These are phyloP conservation scores for Lepidocyrtoides sp. DNA, from an alignment of 2,888 invertebrate species.

Conservation along the genomic window DNA sequence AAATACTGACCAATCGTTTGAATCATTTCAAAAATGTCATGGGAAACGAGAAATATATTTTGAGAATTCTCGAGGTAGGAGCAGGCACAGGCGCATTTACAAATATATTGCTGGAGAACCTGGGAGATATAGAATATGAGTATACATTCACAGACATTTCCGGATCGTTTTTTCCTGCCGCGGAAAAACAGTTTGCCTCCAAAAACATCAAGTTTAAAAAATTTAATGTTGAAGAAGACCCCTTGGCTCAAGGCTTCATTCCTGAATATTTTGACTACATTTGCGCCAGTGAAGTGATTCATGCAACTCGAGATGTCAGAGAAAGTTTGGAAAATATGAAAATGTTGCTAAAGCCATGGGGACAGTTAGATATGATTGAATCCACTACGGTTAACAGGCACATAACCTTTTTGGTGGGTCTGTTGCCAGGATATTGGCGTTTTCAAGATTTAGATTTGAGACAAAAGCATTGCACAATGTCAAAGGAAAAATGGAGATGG, in stretches of 20 bases:
- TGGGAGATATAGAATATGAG: constrained; percentile 39
- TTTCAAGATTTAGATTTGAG: constrained; percentile 40
- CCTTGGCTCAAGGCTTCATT: constrained; percentile 75
- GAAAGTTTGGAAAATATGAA: background rate
- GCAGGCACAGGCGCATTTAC: constrained; percentile 72
- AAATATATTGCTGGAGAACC: constrained; percentile 14
- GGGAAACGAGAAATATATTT: background rate
- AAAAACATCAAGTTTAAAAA: constrained; percentile 62
- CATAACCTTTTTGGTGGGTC: constrained; percentile 19
- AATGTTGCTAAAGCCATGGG: background rate
- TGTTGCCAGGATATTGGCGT: constrained; percentile 37
- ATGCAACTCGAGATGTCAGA: constrained; percentile 10
- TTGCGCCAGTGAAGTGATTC: constrained; percentile 3
- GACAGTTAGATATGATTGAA: constrained; percentile 24
- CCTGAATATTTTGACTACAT: constrained; percentile 71
- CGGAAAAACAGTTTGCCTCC: constrained; percentile 56
- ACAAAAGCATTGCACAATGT: constrained; percentile 35
- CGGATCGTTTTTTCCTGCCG: constrained; percentile 59
- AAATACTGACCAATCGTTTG: background rate
- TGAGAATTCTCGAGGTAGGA: constrained; percentile 74
- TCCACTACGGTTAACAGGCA: constrained; percentile 4
- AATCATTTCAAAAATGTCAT: background rate
- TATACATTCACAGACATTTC: constrained; percentile 80
- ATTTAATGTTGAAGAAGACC: constrained; percentile 79
- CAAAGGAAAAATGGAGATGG: constrained; percentile 3